phyloP scores from a whole-genome alignment of 1,140 invertebrate species.

The Ruditapes philippinarum region DNA sequence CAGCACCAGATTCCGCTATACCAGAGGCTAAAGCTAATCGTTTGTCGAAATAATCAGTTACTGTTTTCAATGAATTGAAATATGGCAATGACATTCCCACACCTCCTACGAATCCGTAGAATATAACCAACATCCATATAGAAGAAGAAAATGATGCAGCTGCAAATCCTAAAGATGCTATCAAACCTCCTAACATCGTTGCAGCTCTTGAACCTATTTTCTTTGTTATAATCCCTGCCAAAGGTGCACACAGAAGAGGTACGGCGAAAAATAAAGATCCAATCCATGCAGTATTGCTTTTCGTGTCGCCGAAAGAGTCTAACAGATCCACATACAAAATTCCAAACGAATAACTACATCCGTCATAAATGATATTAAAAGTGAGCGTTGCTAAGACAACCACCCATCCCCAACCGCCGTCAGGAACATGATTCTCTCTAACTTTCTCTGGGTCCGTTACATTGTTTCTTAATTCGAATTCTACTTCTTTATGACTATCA shows the following conservation, averaged over 20 bases:
- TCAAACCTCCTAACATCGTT: slow-evolving; percentile 91
- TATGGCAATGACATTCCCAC: slow-evolving; percentile 96
- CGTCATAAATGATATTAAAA: slow-evolving; percentile 97
- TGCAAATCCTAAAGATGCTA: slow-evolving; percentile 93
- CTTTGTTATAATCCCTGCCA: slow-evolving; percentile 95
- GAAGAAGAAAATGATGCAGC: slow-evolving; percentile 89
- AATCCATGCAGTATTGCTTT: slow-evolving; percentile 95
- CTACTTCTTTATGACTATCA: too few species aligned
- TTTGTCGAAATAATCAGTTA: slow-evolving; percentile 97
- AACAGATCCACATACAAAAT: slow-evolving; percentile 90
- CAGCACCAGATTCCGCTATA: slow-evolving; percentile 89
- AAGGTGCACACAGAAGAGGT: slow-evolving; percentile 92
- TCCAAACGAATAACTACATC: slow-evolving; percentile 88
- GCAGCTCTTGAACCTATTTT: slow-evolving; percentile 93
- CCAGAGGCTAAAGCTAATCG: slow-evolving; percentile 96
- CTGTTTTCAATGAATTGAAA: slow-evolving; percentile 89
- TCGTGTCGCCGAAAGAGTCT: slow-evolving; percentile 93
- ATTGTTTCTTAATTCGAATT: too few species aligned
- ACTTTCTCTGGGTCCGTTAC: too few species aligned
- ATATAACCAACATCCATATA: slow-evolving; percentile 91
- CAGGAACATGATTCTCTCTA: slow-evolving; percentile 87
- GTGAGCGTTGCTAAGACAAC: slow-evolving; percentile 94
- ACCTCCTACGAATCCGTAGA: slow-evolving; percentile 94
- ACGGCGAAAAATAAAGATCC: slow-evolving; percentile 84
- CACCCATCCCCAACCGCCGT: slow-evolving; percentile 94